phyloP scores from a whole-genome alignment of 2,888 invertebrate genomes.

The Xestia sexstrigata region DNA sequence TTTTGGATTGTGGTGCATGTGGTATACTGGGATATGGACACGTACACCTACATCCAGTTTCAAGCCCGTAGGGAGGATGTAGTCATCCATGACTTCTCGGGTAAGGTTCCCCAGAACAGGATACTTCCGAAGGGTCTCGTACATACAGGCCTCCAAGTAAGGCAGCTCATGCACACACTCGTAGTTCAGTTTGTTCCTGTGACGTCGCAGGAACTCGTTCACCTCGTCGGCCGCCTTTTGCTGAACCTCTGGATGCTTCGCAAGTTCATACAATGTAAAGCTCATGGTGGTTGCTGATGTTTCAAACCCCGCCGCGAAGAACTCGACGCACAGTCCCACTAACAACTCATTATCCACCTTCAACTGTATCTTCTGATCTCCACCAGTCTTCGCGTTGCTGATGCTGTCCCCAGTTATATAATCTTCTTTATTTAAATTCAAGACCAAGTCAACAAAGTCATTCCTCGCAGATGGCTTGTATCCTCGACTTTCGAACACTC shows the following conservation, averaged over 20 bases:
- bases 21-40: constrained; percentile 76
- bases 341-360: constrained; percentile 82
- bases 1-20: constrained; percentile 73
- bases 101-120: constrained; percentile 74
- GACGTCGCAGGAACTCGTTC: constrained; percentile 70
- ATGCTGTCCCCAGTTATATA: constrained; percentile 72
- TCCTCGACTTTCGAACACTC: constrained; percentile 70
- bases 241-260: constrained; percentile 72
- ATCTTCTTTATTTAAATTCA: constrained; percentile 71
- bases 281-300: constrained; percentile 74
- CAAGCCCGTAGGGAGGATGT: constrained; percentile 74
- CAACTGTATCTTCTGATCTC: constrained; percentile 63
- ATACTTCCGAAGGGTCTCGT: constrained; percentile 77
- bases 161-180: constrained; percentile 76
- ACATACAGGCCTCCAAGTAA: constrained; percentile 75
- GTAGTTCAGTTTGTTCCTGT: constrained; percentile 67
- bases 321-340: constrained; percentile 87
- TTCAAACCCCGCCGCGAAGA: constrained; percentile 82
- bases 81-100: constrained; percentile 77
- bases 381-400: constrained; percentile 62
- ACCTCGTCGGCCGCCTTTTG: constrained; percentile 70
- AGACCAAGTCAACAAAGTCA: constrained; percentile 78
- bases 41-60: constrained; percentile 72
- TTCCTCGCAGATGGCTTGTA: constrained; percentile 69
- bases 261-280: constrained; percentile 75